phyloP scores from a whole-genome alignment of 2,113 vertebrate genomes.

The Heteronetta atricapilla region DNA sequence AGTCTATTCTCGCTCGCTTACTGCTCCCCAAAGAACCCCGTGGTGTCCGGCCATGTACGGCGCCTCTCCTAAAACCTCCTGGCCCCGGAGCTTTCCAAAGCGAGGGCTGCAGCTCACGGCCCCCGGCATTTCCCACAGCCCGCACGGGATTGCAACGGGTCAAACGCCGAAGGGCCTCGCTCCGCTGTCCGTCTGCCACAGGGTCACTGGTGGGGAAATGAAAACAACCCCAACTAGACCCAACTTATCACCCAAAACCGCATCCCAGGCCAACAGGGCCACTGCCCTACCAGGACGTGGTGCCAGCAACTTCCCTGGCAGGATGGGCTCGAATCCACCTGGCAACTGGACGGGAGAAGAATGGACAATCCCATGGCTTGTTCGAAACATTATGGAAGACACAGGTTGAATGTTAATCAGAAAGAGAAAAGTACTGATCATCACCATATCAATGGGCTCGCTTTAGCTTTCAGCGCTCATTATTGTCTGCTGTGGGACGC shows the following conservation, averaged over 20 bases:
- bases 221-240: background rate
- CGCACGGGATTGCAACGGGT: rapidly evolving
- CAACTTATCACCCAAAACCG: background rate
- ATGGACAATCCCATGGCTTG: constrained; percentile 60
- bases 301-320: constrained; percentile 10
- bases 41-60: background rate
- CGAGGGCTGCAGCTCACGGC: background rate
- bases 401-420: constrained; percentile 68
- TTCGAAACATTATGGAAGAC: constrained; percentile 53
- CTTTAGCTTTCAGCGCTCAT: constrained; percentile 58
- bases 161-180: background rate
- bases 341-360: constrained; percentile 55
- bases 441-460: constrained; percentile 71
- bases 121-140: background rate
- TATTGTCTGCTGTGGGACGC: constrained; percentile 31
- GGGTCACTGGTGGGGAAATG: background rate
- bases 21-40: background rate
- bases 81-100: background rate
- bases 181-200: background rate
- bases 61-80: background rate
- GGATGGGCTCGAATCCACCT: constrained; percentile 5
- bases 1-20: background rate
- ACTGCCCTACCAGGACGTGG: background rate
- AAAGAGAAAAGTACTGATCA: constrained; percentile 64
- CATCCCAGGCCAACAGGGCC: background rate